Evolutionary conservation across 1,140 invertebrate species (phyloP), one percentile per base, ranked within the genome.

Genomic region (Pogonognathellus flavescens): DNA sequence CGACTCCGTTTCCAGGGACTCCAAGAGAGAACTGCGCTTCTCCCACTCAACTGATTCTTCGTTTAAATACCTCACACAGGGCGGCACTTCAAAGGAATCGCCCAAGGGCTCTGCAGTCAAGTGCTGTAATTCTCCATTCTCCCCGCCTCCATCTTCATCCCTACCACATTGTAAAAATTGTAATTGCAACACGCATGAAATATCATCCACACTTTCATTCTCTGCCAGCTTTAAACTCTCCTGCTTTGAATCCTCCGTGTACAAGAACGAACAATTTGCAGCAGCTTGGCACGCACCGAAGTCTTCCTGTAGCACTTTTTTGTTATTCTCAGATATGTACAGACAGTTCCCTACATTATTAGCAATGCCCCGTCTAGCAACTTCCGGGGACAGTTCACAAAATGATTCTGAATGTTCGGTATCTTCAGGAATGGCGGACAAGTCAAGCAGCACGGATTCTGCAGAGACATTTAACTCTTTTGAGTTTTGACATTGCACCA

Each of bases 81-180:
- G 52, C 85, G 85, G 85, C 76, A 83, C 57, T 50, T 88, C 87
- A 86, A 88, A 88, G 85, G 86, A 50, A 76, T 85, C 81, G 22
- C 52, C 18, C 52, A 41, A 62, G 53, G 25, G n/a, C 52, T 25
- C 81, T 25, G 13, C 76, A 20, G 20, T 72, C 41, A 66, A 82
- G 53, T 83, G 83, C 85, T 88, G 84, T 88, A 88, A 88, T 88
- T 88, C 86, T 20, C 50, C 25, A 13, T 22, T 16, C 10, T 31
- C 25, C 14, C 0, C 66, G 10, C 18, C 20, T 20, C 13, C 16
- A 22, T 25, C 18, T 9, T 0, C 5, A 9, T 49, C 66, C 16
- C 22, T 31, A 6, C 66, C 66, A n/a, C n/a, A n/a, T n/a, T n/a
- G n/a, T n/a, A n/a, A n/a, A n/a, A n/a, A n/a, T n/a, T n/a, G n/a